Percentiles rank a stretch among this genome's conserved stretches.
Evolutionary conservation across 2,888 invertebrate genomes (phyloP).

Genomic region (Maniola hyperantus): DNA sequence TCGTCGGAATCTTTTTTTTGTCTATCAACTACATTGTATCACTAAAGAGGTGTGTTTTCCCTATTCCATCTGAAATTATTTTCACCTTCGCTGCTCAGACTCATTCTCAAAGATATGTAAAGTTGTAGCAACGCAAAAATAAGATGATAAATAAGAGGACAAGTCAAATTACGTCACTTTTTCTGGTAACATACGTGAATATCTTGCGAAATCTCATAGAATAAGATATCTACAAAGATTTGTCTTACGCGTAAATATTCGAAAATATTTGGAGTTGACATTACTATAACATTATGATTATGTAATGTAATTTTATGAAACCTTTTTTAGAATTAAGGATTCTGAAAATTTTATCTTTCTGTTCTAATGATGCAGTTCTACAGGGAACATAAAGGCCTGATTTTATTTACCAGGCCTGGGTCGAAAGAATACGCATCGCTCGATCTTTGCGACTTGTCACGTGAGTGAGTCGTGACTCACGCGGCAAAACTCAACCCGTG

Average conservation of each 20-base stretch:
- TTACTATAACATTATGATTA: background rate
- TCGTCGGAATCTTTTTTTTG: no score
- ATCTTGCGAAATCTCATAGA: slow-evolving; percentile 6
- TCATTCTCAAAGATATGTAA: background rate
- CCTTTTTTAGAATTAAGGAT: no score
- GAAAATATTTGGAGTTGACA: slow-evolving; percentile 1
- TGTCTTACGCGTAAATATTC: background rate
- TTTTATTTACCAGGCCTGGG: no score
- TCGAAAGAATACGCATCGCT: no score
- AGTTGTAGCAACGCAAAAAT: background rate
- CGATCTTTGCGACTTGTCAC: no score
- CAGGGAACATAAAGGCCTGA: no score
- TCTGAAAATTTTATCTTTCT: no score
- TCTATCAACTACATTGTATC: no score
- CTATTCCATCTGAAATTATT: slow-evolving; percentile 6
- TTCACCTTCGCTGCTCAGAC: slow-evolving; percentile 12
- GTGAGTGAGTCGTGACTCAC: no score
- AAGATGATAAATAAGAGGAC: slow-evolving; percentile 12
- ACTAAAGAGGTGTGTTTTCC: background rate
- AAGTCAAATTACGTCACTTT: slow-evolving; percentile 19
- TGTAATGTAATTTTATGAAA: background rate
- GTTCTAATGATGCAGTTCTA: no score
- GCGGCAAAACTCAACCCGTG: no score
- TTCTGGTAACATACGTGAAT: slow-evolving; percentile 9
- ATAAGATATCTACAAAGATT: slow-evolving; percentile 10